Conservation (phyloP, 2,888 invertebrate genomes). For the Torymus tubicola region DNA sequence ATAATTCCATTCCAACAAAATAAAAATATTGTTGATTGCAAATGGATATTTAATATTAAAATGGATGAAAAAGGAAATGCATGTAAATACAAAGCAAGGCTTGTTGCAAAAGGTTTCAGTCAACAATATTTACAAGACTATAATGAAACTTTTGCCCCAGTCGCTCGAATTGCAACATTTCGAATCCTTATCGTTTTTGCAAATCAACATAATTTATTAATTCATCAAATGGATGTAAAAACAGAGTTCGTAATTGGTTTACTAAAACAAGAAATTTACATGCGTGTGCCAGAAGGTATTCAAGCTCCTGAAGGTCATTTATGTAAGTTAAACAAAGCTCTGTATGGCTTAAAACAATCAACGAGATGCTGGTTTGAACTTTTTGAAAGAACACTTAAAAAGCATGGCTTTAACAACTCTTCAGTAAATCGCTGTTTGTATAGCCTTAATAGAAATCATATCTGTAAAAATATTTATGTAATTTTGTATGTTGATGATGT, state of each 20-base stretch:
- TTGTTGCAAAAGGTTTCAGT: constrained; percentile 52
- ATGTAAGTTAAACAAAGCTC: constrained; percentile 1
- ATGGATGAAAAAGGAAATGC: constrained; percentile 29
- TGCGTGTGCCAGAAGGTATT: constrained; percentile 56
- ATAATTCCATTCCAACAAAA: not conserved
- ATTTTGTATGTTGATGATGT: constrained; percentile 51
- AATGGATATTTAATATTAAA: not conserved
- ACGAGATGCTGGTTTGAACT: constrained; percentile 52
- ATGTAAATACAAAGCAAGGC: constrained; percentile 48
- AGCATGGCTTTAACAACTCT: constrained; percentile 48
- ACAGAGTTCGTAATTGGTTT: constrained; percentile 51
- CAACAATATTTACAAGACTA: constrained; percentile 55
- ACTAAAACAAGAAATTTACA: constrained; percentile 58
- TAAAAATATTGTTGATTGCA: constrained; percentile 1
- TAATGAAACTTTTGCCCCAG: constrained; percentile 55
- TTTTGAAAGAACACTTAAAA: constrained; percentile 42
- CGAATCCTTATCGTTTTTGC: constrained; percentile 56
- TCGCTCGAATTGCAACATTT: constrained; percentile 57
- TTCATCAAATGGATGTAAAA: constrained; percentile 59
- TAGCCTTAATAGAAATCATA: constrained; percentile 42
- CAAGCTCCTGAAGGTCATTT: not conserved
- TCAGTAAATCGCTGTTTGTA: constrained; percentile 44
- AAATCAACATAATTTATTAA: constrained; percentile 56
- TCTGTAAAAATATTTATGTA: constrained; percentile 51
- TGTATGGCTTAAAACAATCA: constrained; percentile 49